Base-by-base conservation (phyloP, 53 echinoderm and acorn worm species). In the Temnopleurus reevesii region DNA sequence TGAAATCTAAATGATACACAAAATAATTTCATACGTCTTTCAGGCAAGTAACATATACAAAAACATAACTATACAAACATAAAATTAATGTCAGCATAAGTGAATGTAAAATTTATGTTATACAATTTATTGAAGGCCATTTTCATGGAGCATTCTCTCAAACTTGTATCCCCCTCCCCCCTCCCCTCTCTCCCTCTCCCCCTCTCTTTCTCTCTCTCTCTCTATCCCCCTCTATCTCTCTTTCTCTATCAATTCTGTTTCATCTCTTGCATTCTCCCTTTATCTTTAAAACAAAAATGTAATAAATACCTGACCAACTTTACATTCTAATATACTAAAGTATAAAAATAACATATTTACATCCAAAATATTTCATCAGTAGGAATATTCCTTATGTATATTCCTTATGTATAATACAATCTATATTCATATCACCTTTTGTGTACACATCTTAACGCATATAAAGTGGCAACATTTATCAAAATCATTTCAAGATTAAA, bases 301-400 rank as follows among this genome's bases (percentile, higher is more conserved):
- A 49, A 49, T 49, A 12, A 12, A 15, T 49, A 49, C 15, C 9
- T 12, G 15, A 15, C 1, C 77, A 44, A 44, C 9, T 45, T 46
- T 2, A 65, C 5, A 12, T 77, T 24, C 77, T 41, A 15, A 26
- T 2, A 44, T 36, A 19, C 4, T 23, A 9, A 51, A 51, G 46
- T 46, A 80, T 46, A 47, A 80, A 80, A 80, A 80, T 47, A 49
- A 8, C 15, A n/a, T 51, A 80, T 80, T 28, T 80, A 46, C 30
- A 80, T 80, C 4, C 15, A 17, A 46, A 80, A 5, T 80, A 29
- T 80, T 3, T 47, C 29, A 27, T 26, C 19, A 49, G 3, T 46
- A 21, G 5, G 65, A 71, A n/a, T 27, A 43, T 71, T 71, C 15
- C 21, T n/a, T 49, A 1, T 49, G 0, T 49, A 49, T 49, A 1